phyloP scores from a whole-genome alignment of 1,140 invertebrate genomes.

The Maniola jurtina region DNA sequence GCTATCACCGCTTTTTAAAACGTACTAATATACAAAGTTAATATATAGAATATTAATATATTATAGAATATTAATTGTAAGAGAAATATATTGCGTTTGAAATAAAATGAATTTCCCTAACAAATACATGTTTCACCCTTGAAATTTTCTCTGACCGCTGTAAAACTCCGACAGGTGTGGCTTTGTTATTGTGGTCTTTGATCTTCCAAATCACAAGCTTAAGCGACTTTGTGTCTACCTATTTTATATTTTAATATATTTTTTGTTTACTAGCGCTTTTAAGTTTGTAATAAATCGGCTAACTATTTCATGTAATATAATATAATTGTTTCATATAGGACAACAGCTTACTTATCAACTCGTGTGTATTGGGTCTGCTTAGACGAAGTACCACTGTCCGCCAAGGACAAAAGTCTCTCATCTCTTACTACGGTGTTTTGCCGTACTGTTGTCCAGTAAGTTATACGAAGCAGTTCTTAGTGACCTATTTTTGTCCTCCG shows the following conservation, averaged over 20 bases:
- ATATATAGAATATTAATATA: too few relatives aligned
- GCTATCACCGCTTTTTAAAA: too few relatives aligned
- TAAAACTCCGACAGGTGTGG: slow-evolving; percentile 55
- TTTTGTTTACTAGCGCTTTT: neutral
- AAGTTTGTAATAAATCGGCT: too few relatives aligned
- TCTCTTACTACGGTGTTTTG: too few relatives aligned
- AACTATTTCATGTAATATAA: neutral
- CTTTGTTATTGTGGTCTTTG: slow-evolving; percentile 40
- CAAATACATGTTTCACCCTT: slow-evolving; percentile 42
- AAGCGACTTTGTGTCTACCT: neutral
- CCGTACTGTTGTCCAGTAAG: too few relatives aligned
- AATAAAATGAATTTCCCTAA: slow-evolving; percentile 30
- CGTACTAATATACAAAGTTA: neutral
- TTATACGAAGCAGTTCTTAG: too few relatives aligned
- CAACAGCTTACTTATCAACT: too few relatives aligned
- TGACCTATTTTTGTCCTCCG: too few relatives aligned
- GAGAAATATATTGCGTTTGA: neutral
- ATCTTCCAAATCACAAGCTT: slow-evolving; percentile 8
- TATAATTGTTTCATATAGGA: neutral
- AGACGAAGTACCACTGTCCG: too few relatives aligned
- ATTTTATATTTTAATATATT: neutral
- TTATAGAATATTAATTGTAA: neutral
- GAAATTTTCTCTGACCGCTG: slow-evolving; percentile 46
- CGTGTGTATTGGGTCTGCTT: too few relatives aligned
- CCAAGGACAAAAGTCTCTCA: too few relatives aligned